phyloP scores from a whole-genome alignment of 2,888 invertebrate genomes.

The Lasioglossum vierecki region DNA sequence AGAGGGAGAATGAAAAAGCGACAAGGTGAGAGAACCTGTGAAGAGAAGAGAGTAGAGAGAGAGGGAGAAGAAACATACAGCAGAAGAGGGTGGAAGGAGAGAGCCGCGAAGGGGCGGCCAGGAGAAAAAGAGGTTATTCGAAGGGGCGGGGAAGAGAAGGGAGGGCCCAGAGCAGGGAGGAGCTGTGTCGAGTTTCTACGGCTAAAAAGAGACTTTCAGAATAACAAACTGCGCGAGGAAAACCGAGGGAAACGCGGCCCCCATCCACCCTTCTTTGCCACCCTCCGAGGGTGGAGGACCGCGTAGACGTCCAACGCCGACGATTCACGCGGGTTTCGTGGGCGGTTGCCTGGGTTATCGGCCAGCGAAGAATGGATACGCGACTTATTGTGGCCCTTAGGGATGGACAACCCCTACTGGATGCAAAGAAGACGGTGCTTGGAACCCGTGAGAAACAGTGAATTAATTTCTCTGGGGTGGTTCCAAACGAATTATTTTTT shows the following conservation, averaged over 20 bases:
- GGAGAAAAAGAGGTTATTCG: conserved; percentile 65
- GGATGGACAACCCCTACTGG: conserved; percentile 42
- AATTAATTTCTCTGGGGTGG: conserved; percentile 28
- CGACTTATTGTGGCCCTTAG: conserved; percentile 61
- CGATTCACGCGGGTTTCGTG: conserved; percentile 53
- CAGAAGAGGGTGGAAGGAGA: conserved; percentile 15
- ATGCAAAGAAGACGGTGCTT: conserved; percentile 41
- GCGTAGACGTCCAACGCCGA: conserved; percentile 22
- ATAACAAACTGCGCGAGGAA: conserved; percentile 77
- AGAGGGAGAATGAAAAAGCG: conserved; percentile 53
- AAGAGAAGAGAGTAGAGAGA: not conserved
- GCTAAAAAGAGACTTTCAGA: conserved; percentile 76
- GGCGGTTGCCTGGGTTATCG: conserved; percentile 55
- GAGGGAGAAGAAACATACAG: conserved; percentile 22
- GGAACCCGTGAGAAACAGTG: conserved; percentile 51
- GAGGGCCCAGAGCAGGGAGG: conserved; percentile 50
- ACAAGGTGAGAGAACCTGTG: conserved; percentile 42
- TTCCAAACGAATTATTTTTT: not conserved
- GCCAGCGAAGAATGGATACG: conserved; percentile 54
- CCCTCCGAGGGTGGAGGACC: not conserved
- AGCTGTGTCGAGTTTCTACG: conserved; percentile 79
- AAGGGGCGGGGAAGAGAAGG: conserved; percentile 34
- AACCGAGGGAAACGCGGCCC: conserved; percentile 58
- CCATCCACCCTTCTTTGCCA: not conserved
- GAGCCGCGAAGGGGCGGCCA: conserved; percentile 43